Evolutionary conservation across 2,888 invertebrate genomes (phyloP).

Genomic region (Calliscelio sp.): DNA sequence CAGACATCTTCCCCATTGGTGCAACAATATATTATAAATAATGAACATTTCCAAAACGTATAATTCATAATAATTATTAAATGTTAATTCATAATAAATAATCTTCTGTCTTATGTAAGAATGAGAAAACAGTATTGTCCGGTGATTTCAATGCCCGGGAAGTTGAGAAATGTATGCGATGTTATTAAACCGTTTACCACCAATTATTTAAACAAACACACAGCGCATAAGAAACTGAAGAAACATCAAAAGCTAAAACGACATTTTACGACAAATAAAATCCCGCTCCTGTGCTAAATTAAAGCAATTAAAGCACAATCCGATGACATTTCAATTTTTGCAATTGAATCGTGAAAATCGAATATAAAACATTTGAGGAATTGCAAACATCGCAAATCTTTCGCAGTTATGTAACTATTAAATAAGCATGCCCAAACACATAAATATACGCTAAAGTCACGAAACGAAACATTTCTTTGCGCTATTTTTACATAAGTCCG

Average conservation of each 20-base stretch:
- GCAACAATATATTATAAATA: constrained; percentile 2
- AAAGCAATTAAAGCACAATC: too few species aligned
- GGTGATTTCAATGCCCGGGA: constrained; percentile 54
- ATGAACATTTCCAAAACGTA: not conserved
- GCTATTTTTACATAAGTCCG: constrained; percentile 41
- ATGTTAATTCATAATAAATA: not conserved
- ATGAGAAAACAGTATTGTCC: constrained; percentile 38
- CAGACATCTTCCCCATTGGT: not conserved
- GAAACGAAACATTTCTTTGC: constrained; percentile 35
- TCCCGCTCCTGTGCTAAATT: not conserved
- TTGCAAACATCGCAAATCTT: not conserved
- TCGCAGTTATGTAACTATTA: constrained; percentile 4
- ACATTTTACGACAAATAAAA: not conserved
- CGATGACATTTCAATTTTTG: too few species aligned
- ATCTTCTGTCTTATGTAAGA: constrained; percentile 19
- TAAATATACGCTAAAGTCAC: constrained; percentile 11
- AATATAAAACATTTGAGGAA: not conserved
- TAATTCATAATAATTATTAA: too few species aligned
- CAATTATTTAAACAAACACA: constrained; percentile 27
- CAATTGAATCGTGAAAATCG: not conserved
- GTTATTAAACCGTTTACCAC: constrained; percentile 31
- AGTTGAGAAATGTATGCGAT: constrained; percentile 42
- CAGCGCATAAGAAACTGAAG: not conserved
- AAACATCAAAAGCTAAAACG: too few species aligned
- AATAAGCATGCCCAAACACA: not conserved